Base-by-base conservation (phyloP, 1,140 invertebrate genomes). In the Melipona quadrifasciata region DNA sequence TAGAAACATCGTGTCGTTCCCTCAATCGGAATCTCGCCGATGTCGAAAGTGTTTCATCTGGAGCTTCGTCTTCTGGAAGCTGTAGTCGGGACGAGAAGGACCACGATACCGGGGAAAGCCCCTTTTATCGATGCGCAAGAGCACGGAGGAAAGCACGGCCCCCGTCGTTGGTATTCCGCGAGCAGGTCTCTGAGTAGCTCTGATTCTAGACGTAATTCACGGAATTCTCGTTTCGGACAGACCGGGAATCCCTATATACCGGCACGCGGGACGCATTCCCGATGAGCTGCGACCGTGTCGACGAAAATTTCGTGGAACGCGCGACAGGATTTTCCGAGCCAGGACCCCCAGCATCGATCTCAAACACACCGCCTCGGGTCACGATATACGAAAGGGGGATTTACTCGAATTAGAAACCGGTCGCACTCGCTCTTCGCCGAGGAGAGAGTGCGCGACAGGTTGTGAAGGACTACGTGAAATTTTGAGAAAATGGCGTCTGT, bases 171-270 rank as follows among this genome's bases (percentile, higher is more conserved):
- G 71, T 89, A 89, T 89, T 89, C 88, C 61, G 24, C 65, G 39
- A 11, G 74, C 70, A 73, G 47, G 71, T 27, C 64, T 53, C 64
- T 87, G 87, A 89, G 88, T 89, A 90, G 85, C 88, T 77, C 88
- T 85, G 88, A 89, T 90, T 90, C 89, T 89, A 89, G 86, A 90
- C 89, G 82, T 87, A 90, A 90, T 89, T 85, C 88, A 90, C 65
- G 79, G 88, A 90, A 87, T 89, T 87, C 86, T 87, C 85, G 73
- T 87, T 87, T 87, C 61, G 76, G 82, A 77, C 76, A 77, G 85
- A 87, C 88, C 84, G 86, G 82, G 82, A 87, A 57, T 79, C 79
- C 76, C 87, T 87, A 82, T 78, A 79, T 83, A 64, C 75, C 64
- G 34, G 39, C 47, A 79, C 82, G 85, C 64, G 16, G 24, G 34